Evolutionary conservation across 1,140 invertebrate genomes (phyloP).

Genomic region (Streblospio benedicti): DNA sequence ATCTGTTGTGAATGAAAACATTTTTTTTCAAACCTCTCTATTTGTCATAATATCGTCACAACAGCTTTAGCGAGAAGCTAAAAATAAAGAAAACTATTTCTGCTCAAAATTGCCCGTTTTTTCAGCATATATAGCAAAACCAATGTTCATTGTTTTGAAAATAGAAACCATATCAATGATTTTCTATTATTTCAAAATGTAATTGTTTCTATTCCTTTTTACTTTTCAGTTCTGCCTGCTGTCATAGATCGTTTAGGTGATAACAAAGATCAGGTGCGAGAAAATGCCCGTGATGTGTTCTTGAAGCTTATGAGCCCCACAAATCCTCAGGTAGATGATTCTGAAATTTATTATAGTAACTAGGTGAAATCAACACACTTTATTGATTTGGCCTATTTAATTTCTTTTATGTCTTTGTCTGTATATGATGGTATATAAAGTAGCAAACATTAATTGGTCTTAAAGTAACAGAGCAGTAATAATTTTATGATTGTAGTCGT

Average conservation of each 20-base stretch:
- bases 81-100: not conserved
- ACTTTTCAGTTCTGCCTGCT: conserved; percentile 61
- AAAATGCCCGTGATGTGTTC: conserved; percentile 70
- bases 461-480: not conserved
- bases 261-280: conserved; percentile 53
- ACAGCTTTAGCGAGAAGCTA: not conserved
- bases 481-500: not conserved
- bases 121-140: not conserved
- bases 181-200: conserved; percentile 2
- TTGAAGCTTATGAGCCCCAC: conserved; percentile 70
- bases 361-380: not conserved
- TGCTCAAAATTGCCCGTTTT: not conserved
- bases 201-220: conserved; percentile 22
- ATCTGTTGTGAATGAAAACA: too few species aligned
- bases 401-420: conserved; percentile 1
- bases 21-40: too few species aligned
- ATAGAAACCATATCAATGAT: not conserved
- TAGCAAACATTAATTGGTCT: not conserved
- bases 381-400: not conserved
- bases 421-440: not conserved
- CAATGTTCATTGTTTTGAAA: not conserved
- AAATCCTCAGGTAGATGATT: conserved; percentile 51
- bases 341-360: not conserved
- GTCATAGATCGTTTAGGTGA: conserved; percentile 71
- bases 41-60: not conserved